Conservation (phyloP, 2,888 invertebrate species). For the Philereme transversata region DNA sequence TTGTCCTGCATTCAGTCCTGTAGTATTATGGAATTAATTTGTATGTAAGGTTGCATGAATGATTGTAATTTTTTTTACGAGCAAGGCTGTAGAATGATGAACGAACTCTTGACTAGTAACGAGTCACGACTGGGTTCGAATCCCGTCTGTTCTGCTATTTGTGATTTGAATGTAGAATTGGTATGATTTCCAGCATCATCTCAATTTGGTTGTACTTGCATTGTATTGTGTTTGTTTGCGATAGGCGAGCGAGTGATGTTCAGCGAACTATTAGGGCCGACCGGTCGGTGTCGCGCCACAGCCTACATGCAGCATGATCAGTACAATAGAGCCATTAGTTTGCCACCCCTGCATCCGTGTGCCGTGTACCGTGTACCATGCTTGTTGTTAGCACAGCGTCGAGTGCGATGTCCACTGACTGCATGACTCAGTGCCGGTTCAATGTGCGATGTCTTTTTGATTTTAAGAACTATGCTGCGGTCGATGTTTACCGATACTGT, state of each 20-base stretch:
- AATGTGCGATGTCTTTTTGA: slow-evolving; percentile 82
- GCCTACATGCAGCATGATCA: slow-evolving; percentile 68
- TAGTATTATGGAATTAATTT: slow-evolving; percentile 51
- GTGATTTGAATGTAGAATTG: slow-evolving; percentile 12
- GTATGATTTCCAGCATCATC: slow-evolving; percentile 40
- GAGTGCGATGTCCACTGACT: slow-evolving; percentile 61
- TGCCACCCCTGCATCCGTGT: slow-evolving; percentile 75
- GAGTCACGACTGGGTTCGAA: slow-evolving; percentile 33
- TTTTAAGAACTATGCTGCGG: slow-evolving; percentile 70
- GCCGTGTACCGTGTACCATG: slow-evolving; percentile 71
- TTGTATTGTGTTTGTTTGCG: slow-evolving; percentile 65
- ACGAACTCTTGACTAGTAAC: slow-evolving; percentile 36
- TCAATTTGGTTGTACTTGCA: slow-evolving; percentile 79
- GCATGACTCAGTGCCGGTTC: slow-evolving; percentile 75
- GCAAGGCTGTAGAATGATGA: slow-evolving; percentile 23
- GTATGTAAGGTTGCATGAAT: slow-evolving; percentile 53
- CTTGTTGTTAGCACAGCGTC: slow-evolving; percentile 60
- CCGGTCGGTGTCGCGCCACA: slow-evolving; percentile 51
- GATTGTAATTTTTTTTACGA: slow-evolving; percentile 27
- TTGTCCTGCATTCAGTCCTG: slow-evolving; percentile 62
- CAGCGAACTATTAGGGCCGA: slow-evolving; percentile 57
- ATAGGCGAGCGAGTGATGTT: too few species aligned
- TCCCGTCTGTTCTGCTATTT: background rate
- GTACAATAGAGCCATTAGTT: slow-evolving; percentile 68
- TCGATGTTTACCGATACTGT: slow-evolving; percentile 55